Conservation (phyloP, 2,113 vertebrate species). For the Setophaga petechia region DNA sequence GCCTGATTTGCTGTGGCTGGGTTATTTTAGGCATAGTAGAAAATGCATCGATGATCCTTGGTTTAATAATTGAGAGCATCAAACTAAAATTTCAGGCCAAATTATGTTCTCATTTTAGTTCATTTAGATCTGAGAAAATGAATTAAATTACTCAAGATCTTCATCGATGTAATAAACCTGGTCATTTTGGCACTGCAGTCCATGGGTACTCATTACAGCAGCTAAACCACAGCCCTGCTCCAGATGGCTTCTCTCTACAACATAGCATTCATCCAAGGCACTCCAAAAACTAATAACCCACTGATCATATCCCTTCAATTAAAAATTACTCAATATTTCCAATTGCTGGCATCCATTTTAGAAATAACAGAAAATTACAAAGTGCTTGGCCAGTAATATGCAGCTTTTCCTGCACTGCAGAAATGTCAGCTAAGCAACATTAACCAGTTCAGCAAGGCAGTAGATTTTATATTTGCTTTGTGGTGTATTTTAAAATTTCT, state of each 20-base stretch:
- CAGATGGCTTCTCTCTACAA: constrained; percentile 49
- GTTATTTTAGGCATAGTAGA: not conserved
- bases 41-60: not conserved
- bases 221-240: constrained; percentile 3
- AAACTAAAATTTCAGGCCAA: constrained; percentile 22
- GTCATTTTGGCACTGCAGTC: constrained; percentile 15
- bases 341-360: constrained; percentile 7
- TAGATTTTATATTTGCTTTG: not conserved
- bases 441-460: not conserved
- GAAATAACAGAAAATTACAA: constrained; percentile 29
- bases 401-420: not conserved
- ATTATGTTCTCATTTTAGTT: constrained; percentile 21
- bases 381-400: not conserved
- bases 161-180: not conserved
- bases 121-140: not conserved
- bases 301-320: constrained; percentile 40
- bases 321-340: constrained; percentile 55
- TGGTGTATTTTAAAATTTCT: not conserved
- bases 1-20: not conserved
- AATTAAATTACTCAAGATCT: constrained; percentile 24
- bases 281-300: constrained; percentile 44
- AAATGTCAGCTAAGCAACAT: not conserved
- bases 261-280: constrained; percentile 7
- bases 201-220: not conserved
- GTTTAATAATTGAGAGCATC: constrained; percentile 4